These are phyloP conservation scores for Pipistrellus kuhlii DNA, from an alignment of 2,797 vertebrate genomes.

Conservation along the genomic window DNA sequence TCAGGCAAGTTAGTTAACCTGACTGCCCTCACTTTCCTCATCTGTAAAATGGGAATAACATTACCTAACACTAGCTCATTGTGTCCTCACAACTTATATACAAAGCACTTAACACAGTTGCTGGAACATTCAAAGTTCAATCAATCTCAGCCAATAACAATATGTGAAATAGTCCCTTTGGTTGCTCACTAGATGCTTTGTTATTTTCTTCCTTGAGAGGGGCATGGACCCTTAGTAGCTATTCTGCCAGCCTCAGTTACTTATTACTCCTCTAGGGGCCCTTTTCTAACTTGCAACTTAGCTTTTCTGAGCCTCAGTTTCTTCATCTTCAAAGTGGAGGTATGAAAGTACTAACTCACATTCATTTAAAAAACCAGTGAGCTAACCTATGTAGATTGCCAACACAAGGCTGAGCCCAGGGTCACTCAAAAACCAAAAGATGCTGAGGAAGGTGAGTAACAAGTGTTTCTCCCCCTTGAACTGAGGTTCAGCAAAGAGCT, in stretches of 20 bases:
- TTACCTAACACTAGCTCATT: neutral
- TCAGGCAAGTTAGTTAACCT: neutral
- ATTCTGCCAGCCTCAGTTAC: neutral
- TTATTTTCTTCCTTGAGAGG: neutral
- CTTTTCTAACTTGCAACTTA: constrained; percentile 17
- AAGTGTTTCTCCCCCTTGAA: neutral
- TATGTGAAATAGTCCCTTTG: neutral
- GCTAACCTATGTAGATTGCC: neutral
- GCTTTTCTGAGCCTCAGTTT: neutral
- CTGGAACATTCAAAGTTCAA: neutral
- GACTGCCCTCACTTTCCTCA: neutral
- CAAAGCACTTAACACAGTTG: neutral
- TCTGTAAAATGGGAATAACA: neutral
- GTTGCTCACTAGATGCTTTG: neutral
- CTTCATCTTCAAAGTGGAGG: neutral
- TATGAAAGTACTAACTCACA: neutral
- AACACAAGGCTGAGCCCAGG: neutral
- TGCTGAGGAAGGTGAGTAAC: neutral
- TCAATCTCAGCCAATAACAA: neutral
- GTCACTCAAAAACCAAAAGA: neutral
- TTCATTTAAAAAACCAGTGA: neutral
- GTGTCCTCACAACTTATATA: neutral
- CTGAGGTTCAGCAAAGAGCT: neutral
- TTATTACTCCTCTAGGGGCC: neutral
- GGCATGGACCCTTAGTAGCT: neutral